These are phyloP conservation scores for Timema podura DNA, from an alignment of 2,888 invertebrate species.

Conservation along the genomic window DNA sequence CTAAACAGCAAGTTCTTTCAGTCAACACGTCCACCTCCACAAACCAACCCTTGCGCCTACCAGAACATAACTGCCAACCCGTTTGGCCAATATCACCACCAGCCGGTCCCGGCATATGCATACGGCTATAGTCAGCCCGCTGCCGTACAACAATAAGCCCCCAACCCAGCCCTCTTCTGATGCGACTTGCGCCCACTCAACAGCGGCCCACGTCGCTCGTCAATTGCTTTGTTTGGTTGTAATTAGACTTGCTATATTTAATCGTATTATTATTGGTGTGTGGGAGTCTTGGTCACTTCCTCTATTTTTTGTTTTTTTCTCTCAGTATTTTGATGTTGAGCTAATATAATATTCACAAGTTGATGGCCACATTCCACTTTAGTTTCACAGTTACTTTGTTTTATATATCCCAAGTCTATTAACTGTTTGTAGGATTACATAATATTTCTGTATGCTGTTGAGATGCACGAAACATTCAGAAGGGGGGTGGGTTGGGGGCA, in stretches of 20 bases:
- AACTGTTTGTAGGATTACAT: slow-evolving; percentile 28
- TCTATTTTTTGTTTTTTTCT: slow-evolving; percentile 24
- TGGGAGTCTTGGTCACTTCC: slow-evolving; percentile 33
- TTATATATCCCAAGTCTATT: slow-evolving; percentile 20
- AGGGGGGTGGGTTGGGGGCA: slow-evolving; percentile 54
- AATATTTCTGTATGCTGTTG: slow-evolving; percentile 68
- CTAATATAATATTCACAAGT: slow-evolving; percentile 10
- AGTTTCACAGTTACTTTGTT: slow-evolving; percentile 12
- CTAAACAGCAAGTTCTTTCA: slow-evolving; percentile 73
- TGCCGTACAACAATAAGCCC: slow-evolving; percentile 64
- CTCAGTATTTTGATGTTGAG: neutral
- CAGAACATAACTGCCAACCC: slow-evolving; percentile 57
- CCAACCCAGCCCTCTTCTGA: slow-evolving; percentile 28
- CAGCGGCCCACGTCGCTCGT: slow-evolving; percentile 7
- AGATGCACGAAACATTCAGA: slow-evolving; percentile 87
- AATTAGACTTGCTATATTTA: slow-evolving; percentile 22
- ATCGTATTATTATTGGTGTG: slow-evolving; percentile 34
- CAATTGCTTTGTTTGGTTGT: slow-evolving; percentile 15
- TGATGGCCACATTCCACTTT: slow-evolving; percentile 34
- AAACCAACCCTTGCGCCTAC: slow-evolving; percentile 55
- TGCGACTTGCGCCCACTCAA: slow-evolving; percentile 20
- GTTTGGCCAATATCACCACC: slow-evolving; percentile 53
- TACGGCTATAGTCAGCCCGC: slow-evolving; percentile 37
- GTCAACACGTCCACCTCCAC: slow-evolving; percentile 54
- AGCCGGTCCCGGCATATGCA: slow-evolving; percentile 28